Base-by-base conservation (phyloP, 2,113 vertebrate genomes). In the Callithrix jacchus region DNA sequence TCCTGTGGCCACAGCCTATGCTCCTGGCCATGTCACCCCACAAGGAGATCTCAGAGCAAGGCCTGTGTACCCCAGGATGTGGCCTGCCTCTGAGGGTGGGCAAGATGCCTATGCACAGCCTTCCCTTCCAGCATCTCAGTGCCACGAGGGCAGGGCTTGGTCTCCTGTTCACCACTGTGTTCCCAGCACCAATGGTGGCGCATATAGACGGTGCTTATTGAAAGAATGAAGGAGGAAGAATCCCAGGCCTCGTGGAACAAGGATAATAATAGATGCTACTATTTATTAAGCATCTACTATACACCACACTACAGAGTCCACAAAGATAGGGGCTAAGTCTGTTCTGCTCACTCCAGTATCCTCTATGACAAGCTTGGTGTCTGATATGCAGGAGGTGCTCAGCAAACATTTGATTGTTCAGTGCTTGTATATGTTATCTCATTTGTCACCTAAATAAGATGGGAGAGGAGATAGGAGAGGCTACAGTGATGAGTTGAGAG, bases 361-460 rank as follows among this genome's bases (percentile, higher is more conserved):
- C 37, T 25, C 64, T 9, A 40, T 42, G 86, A 92, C 25, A 66
- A 25, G 73, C 23, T 68, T 4, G 5, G 56, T 10, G 10, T 40
- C 68, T 37, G 61, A 52, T 84, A 56, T 74, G 16, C 8, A 30
- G 45, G 61, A 87, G 10, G 18, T 42, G 3, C 93, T 96, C 93
- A n/a, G 80, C 54, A 91, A 83, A 77, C 83, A 83, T 71, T 87
- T 80, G 80, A 87, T 47, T 83, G 54, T 80, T 64, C 95, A 81
- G 9, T 58, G 68, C 87, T 68, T 77, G 42, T 77, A 3, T 93
- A 27, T 61, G 64, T 74, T 71, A 87, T 40, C 92, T 87, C 30
- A 32, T 86, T 92, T 70, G 87, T 93, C 87, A 87, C 49, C 32
- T 92, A 87, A 84, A 89, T 40, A 64, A 89, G 82, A 88, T 32